These are phyloP conservation scores for Notocelia uddmanniana DNA, from an alignment of 2,888 invertebrate species.

Conservation along the genomic window DNA sequence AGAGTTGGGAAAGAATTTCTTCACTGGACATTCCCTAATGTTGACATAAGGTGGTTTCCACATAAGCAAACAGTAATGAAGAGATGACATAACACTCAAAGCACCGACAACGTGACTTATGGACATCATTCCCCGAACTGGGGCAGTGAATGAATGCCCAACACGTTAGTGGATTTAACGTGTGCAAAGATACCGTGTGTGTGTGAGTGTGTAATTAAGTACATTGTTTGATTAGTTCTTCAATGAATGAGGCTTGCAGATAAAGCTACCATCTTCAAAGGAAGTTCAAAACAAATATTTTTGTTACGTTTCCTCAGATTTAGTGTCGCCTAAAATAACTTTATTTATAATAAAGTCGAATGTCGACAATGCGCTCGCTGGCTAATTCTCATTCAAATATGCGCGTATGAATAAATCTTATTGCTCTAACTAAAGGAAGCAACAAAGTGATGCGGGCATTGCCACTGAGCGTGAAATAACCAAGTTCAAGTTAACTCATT, in stretches of 20 bases:
- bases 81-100: slow-evolving; percentile 53
- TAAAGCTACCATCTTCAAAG: slow-evolving; percentile 32
- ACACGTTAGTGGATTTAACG: slow-evolving; percentile 67
- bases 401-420: background rate
- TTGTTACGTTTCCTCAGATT: slow-evolving; percentile 17
- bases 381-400: slow-evolving; percentile 11
- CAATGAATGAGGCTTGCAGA: slow-evolving; percentile 29
- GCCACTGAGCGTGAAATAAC: slow-evolving; percentile 27
- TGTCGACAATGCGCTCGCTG: slow-evolving; percentile 5
- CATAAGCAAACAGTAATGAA: slow-evolving; percentile 50
- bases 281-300: slow-evolving; percentile 29
- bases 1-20: slow-evolving; percentile 43
- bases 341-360: slow-evolving; percentile 22
- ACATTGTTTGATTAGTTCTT: slow-evolving; percentile 1
- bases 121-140: slow-evolving; percentile 57
- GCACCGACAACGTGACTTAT: slow-evolving; percentile 48
- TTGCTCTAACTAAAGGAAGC: background rate
- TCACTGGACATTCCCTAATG: slow-evolving; percentile 46
- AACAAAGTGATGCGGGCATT: slow-evolving; percentile 19
- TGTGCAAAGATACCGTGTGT: slow-evolving; percentile 52
- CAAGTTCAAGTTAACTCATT: slow-evolving; percentile 29
- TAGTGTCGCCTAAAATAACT: slow-evolving; percentile 23
- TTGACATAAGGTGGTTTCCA: slow-evolving; percentile 50
- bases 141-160: slow-evolving; percentile 64
- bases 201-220: slow-evolving; percentile 13